A percentile compares a stretch with the other conserved stretches of the same genome.
These are phyloP conservation scores for Drosophila oshimai DNA, from an alignment of 1,140 invertebrate genomes.

Conservation along the genomic window DNA sequence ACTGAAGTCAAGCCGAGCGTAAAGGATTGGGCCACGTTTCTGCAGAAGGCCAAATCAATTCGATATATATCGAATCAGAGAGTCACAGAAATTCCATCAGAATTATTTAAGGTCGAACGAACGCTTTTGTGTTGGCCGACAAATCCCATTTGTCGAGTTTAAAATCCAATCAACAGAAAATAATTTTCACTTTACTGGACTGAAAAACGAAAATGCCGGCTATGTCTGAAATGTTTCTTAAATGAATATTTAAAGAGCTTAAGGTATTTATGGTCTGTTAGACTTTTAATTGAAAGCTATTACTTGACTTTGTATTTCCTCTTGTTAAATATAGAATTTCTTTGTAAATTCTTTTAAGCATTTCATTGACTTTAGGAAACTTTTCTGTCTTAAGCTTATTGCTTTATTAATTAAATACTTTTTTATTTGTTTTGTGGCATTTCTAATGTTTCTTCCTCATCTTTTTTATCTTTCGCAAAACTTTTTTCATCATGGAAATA, in stretches of 20 bases:
- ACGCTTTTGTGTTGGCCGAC: conserved; percentile 4
- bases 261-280: neutral
- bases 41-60: conserved; percentile 44
- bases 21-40: conserved; percentile 44
- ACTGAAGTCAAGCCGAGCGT: conserved; percentile 37
- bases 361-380: no score
- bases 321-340: no score
- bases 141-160: conserved; percentile 35
- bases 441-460: no score
- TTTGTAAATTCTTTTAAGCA: no score
- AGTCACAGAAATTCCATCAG: conserved; percentile 17
- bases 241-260: neutral
- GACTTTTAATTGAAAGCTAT: neutral
- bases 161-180: conserved; percentile 56
- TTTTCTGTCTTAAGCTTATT: no score
- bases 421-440: no score
- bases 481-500: no score
- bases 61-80: no score
- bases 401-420: no score
- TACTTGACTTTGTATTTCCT: neutral
- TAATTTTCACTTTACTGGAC: conserved; percentile 37
- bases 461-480: no score
- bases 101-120: conserved; percentile 6
- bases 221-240: conserved; percentile 2
- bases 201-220: conserved; percentile 12